Evolutionary conservation across 2,113 vertebrate genomes (phyloP).

Genomic region (Oryzias curvinotus): DNA sequence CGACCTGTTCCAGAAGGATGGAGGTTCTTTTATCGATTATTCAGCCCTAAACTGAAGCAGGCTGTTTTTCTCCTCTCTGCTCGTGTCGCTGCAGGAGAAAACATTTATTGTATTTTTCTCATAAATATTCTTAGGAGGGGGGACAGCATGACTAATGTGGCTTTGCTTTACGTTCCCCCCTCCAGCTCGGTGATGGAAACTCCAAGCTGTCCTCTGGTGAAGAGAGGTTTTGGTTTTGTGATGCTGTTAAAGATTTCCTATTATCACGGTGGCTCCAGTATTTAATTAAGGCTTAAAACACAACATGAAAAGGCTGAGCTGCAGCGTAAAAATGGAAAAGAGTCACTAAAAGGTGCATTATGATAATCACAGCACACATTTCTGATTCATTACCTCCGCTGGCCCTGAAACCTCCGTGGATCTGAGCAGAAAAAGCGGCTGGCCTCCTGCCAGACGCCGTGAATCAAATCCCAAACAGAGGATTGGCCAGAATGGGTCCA

Average conservation of each 20-base stretch:
- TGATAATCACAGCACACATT: neutral
- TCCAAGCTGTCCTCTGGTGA: neutral
- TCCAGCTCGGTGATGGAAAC: neutral
- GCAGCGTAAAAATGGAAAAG: neutral
- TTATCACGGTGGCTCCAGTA: neutral
- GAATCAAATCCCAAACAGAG: neutral
- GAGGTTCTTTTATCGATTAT: too few relatives aligned
- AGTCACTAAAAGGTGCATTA: neutral
- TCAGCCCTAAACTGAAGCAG: too few relatives aligned
- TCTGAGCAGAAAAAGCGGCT: neutral
- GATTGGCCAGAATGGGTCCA: neutral
- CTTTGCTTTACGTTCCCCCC: neutral
- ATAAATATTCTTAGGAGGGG: neutral
- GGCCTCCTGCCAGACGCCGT: too few relatives aligned
- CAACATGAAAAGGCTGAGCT: neutral
- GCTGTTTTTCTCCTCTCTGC: neutral
- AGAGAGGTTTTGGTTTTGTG: neutral
- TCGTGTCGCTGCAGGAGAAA: constrained; percentile 14
- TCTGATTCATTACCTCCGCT: neutral
- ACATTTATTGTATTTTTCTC: constrained; percentile 4
- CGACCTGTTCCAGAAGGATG: too few relatives aligned
- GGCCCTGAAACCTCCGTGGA: neutral
- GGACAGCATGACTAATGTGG: constrained; percentile 3
- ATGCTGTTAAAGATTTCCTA: neutral
- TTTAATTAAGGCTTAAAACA: neutral